Evolutionary conservation across 2,113 vertebrate species (phyloP).

Genomic region (Macrotus californicus): DNA sequence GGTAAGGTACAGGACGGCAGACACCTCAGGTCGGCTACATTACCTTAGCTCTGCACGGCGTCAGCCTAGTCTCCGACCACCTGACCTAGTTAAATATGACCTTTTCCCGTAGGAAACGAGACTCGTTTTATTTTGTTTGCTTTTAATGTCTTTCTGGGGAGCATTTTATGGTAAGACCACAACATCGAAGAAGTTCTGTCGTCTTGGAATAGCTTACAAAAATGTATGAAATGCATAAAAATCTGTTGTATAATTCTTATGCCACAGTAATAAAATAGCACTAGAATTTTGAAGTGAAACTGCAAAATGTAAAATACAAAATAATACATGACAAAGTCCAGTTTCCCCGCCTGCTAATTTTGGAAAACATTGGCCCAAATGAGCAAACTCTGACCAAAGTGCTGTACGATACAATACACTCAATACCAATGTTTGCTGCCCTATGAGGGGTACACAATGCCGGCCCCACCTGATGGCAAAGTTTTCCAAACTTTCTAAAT

Average conservation of each 20-base stretch:
- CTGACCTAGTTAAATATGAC: not conserved
- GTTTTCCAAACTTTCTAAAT: slow-evolving; percentile 35
- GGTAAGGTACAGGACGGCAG: accelerated
- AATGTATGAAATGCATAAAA: not conserved
- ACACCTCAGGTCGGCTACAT: not conserved
- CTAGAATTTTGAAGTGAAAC: not conserved
- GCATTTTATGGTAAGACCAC: not conserved
- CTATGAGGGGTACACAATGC: not conserved
- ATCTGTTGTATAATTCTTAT: not conserved
- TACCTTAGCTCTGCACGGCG: not conserved
- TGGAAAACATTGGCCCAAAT: not conserved
- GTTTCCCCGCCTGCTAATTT: not conserved
- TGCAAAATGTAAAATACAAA: not conserved
- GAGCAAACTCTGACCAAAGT: not conserved
- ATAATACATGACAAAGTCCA: not conserved
- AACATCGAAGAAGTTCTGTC: not conserved
- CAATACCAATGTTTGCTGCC: not conserved
- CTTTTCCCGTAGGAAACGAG: not conserved
- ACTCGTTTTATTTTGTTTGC: not conserved
- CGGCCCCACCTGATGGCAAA: not conserved
- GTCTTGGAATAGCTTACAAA: not conserved
- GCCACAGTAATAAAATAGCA: not conserved
- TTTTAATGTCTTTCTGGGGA: not conserved
- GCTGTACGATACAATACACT: not conserved
- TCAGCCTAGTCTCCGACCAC: not conserved